These are phyloP conservation scores for Cotesia chilonis DNA, from an alignment of 1,140 invertebrate species.

Conservation along the genomic window DNA sequence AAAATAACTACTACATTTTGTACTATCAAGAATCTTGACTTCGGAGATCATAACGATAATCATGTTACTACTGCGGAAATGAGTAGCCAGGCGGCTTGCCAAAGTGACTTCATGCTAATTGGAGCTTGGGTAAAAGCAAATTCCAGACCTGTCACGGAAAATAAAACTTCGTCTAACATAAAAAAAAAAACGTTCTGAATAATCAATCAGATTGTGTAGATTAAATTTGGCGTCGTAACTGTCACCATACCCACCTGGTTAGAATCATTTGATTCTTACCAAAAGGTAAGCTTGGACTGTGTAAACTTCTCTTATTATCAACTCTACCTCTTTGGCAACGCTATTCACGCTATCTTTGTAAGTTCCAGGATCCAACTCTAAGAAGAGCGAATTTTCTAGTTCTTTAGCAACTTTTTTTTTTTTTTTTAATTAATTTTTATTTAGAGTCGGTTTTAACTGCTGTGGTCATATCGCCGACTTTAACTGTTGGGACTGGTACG, in stretches of 20 bases:
- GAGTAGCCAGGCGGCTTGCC: conserved; percentile 89
- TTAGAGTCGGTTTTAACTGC: no score
- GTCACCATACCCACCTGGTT: conserved; percentile 51
- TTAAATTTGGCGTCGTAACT: conserved; percentile 73
- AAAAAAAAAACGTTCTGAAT: conserved; percentile 86
- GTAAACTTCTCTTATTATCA: conserved; percentile 70
- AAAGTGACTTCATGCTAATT: conserved; percentile 77
- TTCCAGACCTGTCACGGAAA: conserved; percentile 89
- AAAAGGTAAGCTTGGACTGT: conserved; percentile 62
- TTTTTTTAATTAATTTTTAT: no score
- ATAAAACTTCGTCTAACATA: conserved; percentile 74
- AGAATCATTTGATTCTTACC: conserved; percentile 19
- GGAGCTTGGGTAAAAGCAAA: conserved; percentile 89
- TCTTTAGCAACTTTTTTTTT: no score
- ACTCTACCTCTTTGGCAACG: conserved; percentile 47
- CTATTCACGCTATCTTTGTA: conserved; percentile 57
- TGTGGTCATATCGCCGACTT: no score
- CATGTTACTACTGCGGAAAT: conserved; percentile 91
- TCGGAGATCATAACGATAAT: conserved; percentile 89
- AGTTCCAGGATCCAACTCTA: conserved; percentile 55
- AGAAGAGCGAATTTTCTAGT: conserved; percentile 47
- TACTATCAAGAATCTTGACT: conserved; percentile 68
- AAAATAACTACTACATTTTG: not conserved
- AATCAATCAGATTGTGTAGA: conserved; percentile 85
- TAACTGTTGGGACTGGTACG: no score